These are phyloP conservation scores for Cryptoleucopteryx plumbea DNA, from an alignment of 2,113 vertebrate species.

Conservation along the genomic window DNA sequence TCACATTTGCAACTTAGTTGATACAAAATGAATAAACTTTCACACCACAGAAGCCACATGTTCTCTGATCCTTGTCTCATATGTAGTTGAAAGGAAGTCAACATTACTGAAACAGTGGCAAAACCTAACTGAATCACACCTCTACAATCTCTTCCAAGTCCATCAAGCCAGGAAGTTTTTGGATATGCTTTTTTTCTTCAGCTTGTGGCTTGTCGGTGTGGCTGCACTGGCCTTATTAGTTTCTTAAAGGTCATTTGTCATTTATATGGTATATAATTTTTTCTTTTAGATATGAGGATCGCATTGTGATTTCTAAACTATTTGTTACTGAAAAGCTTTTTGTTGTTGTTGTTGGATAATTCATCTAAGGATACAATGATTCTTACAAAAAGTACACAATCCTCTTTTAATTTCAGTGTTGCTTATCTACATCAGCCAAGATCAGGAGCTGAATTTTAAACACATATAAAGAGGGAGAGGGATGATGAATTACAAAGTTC, in stretches of 20 bases:
- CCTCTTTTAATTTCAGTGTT: not conserved
- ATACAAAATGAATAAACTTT: not conserved
- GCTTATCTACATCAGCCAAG: not conserved
- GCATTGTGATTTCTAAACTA: not conserved
- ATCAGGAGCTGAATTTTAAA: not conserved
- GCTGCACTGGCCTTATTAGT: not conserved
- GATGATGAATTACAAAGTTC: not conserved
- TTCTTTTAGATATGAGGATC: not conserved
- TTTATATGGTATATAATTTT: not conserved
- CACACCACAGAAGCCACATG: not conserved
- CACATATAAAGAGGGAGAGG: not conserved
- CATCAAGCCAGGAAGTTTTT: not conserved
- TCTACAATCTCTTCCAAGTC: not conserved
- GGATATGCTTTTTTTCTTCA: not conserved
- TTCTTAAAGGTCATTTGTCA: not conserved
- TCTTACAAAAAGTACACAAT: not conserved
- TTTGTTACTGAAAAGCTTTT: not conserved
- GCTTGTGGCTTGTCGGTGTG: not conserved
- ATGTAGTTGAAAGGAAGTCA: not conserved
- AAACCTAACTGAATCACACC: not conserved
- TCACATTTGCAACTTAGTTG: not conserved
- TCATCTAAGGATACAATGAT: not conserved
- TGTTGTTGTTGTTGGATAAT: not conserved
- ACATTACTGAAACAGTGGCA: fast-evolving
- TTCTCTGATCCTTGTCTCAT: not conserved